Conservation (phyloP, 2,888 invertebrate genomes). For the Torymus aiolomorphi region DNA sequence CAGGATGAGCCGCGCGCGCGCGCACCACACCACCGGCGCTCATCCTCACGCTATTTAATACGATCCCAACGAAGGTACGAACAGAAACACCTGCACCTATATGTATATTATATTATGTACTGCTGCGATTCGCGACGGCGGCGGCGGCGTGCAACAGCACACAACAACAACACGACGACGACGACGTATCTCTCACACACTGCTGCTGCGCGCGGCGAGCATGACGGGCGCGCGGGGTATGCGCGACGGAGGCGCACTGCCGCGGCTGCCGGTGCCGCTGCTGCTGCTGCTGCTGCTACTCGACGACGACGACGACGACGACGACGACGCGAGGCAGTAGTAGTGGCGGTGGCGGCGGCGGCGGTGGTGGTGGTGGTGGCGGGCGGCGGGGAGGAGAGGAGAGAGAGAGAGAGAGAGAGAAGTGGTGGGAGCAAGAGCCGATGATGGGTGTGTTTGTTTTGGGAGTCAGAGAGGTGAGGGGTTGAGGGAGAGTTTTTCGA, state of each 20-base stretch:
- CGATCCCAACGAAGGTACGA: too few relatives aligned
- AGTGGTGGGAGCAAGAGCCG: not conserved
- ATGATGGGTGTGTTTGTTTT: too few relatives aligned
- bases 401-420: not conserved
- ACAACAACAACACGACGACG: too few relatives aligned
- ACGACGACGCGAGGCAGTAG: not conserved
- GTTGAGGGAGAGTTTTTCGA: not conserved
- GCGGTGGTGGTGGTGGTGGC: not conserved
- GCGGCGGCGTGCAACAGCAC: too few relatives aligned
- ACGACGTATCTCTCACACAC: too few relatives aligned
- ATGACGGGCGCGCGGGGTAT: slow-evolving; percentile 57
- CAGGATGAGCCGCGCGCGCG: not conserved
- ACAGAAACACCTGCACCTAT: too few relatives aligned
- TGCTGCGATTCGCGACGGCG: too few relatives aligned
- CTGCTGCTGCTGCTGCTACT: slow-evolving; percentile 4
- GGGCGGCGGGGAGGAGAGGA: not conserved
- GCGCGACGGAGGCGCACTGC: slow-evolving; percentile 23
- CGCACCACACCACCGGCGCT: not conserved
- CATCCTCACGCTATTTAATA: too few relatives aligned
- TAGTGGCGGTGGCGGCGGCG: not conserved
- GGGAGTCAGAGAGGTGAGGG: too few relatives aligned
- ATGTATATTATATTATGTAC: too few relatives aligned
- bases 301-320: not conserved
- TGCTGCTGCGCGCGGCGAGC: slow-evolving; percentile 61
- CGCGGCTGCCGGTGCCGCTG: slow-evolving; percentile 9